Evolutionary conservation across 2,797 vertebrate species (phyloP), one percentile per base, ranked within the genome.

Genomic region (Meda fulgida): DNA sequence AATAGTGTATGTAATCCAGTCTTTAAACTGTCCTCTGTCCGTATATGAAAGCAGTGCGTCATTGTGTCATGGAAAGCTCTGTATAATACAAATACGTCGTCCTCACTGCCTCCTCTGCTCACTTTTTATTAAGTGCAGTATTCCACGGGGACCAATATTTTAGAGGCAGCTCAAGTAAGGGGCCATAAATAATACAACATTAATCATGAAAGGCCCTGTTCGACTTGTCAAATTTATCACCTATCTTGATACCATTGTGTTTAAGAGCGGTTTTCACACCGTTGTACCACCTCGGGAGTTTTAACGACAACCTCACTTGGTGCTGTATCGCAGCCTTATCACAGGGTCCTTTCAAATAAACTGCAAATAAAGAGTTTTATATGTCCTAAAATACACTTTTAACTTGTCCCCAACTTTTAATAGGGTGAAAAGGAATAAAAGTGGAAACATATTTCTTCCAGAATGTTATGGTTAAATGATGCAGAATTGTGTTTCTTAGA

Each of bases 161-260:
- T 92, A 92, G 80, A 92, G 88, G 67, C 84, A 89, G 84, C 85
- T 75, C 86, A 92, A 90, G 91, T 91, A 87, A 87, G 88, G 86
- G 66, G 79, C 91, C 92, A 94, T 93, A 94, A 95, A 95, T 94
- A 94, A 92, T 93, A 90, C 91, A 89, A 88, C 91, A 94, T 94
- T 94, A 92, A 94, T 95, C 92, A 93, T 90, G 84, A 71, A 81
- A 76, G 55, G 80, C 67, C 67, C 82, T 83, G 78, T 85, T 87
- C 91, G 90, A 93, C 91, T 93, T 94, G 94, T 94, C 94, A 94
- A 89, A 95, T 94, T 93, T 92, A 95, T 93, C 91, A 93, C 82
- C 90, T 85, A 91, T 93, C 92, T 94, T 94, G 94, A 94, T 94
- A 94, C 92, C 93, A 93, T 91, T 92, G 91, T 90, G 91, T 92